Base-by-base conservation (phyloP, 2,888 invertebrate species). In the Eupithecia centaureata region DNA sequence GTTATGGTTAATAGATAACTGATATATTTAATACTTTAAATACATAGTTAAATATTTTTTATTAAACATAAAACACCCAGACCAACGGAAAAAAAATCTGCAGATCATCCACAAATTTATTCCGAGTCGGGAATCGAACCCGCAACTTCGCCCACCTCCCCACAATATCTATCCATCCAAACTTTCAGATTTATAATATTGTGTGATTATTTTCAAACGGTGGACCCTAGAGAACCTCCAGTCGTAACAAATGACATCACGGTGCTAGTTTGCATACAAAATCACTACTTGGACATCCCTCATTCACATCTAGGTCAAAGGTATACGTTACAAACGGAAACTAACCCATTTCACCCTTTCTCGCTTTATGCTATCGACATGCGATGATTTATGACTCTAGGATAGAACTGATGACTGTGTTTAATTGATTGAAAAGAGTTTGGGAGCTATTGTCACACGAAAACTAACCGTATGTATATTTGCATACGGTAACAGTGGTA, bases 331-430 rank as follows among this genome's bases (percentile, higher is more conserved):
- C 32, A 33, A 61, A 61, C 67, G 63, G 71, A 74, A 73, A 69
- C 76, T 68, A 42, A 35, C 47, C 64, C 61, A 68, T 71, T 73
- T 73, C 71, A 70, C 72, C 77, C 72, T 76, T 76, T 80, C 71
- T 73, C 77, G 67, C 69, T 75, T 74, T 73, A 63, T 76, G 79
- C 68, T 78, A 73, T 77, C 67, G 77, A 73, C 76, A 71, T 58
- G 58, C 12, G 27, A 77, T 82, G 80, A 81, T 82, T 79, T 78
- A 82, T 78, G 74, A 56, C 0, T 15, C 28, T n/a, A n/a, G 30
- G n/a, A 28, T n/a, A 28, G 18, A 32, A 57, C 13, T 30, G n/a
- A 12, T 18, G 32, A 57, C 27, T 52, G 25, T 52, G 52, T 15
- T 52, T 52, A 52, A 52, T 57, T 57, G 32, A 33, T 33, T 57